Percentiles rank a stretch among this genome's conserved stretches.
These are phyloP conservation scores for Tanypteryx hageni DNA, from an alignment of 2,888 invertebrate species.

Conservation along the genomic window DNA sequence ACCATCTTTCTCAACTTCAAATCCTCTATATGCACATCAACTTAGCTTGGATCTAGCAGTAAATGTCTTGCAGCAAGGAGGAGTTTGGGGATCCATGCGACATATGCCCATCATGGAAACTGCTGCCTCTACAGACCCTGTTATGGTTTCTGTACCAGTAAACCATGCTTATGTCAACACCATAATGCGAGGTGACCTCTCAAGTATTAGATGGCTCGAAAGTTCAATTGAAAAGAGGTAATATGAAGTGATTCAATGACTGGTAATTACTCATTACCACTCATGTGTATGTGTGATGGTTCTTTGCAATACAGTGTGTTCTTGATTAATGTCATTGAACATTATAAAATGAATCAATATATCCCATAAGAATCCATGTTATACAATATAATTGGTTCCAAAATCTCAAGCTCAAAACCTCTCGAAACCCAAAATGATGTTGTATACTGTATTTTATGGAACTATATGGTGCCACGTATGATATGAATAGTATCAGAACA, in stretches of 20 bases:
- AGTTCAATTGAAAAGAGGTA: constrained; percentile 76
- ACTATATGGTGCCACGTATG: too few species aligned
- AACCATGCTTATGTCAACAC: constrained; percentile 89
- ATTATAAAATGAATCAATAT: too few species aligned
- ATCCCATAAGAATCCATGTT: too few species aligned
- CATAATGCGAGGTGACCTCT: constrained; percentile 88
- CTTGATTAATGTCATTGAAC: too few species aligned
- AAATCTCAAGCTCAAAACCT: too few species aligned
- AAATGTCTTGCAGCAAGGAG: constrained; percentile 83
- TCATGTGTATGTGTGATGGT: too few species aligned
- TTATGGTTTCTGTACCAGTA: constrained; percentile 73
- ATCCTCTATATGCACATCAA: constrained; percentile 82
- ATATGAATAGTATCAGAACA: too few species aligned
- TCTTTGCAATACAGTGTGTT: too few species aligned
- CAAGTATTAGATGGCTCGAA: constrained; percentile 90
- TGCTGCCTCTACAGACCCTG: constrained; percentile 69
- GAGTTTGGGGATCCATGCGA: constrained; percentile 90
- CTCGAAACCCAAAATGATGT: too few species aligned
- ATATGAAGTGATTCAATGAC: neutral
- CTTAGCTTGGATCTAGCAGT: constrained; percentile 85
- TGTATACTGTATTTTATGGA: too few species aligned
- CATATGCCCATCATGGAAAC: constrained; percentile 82
- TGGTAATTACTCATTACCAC: neutral
- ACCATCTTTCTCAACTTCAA: constrained; percentile 81
- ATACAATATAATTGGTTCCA: too few species aligned